These are phyloP conservation scores for Acleris emargana DNA, from an alignment of 2,888 invertebrate species.

Conservation along the genomic window DNA sequence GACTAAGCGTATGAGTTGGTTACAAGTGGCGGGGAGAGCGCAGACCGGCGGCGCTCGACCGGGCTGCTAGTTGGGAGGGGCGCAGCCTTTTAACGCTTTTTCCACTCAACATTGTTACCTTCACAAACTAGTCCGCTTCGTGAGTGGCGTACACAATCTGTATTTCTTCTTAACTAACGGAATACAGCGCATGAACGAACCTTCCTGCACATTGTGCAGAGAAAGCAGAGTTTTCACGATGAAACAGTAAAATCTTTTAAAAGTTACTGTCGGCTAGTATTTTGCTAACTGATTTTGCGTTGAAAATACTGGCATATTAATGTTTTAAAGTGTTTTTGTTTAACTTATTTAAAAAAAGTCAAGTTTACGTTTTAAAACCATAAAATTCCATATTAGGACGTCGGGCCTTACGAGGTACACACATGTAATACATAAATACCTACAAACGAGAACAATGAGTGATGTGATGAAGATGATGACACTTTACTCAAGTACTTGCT, in stretches of 20 bases:
- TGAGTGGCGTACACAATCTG: constrained; percentile 72
- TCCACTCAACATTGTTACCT: constrained; percentile 77
- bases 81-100: constrained; percentile 74
- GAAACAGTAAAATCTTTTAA: constrained; percentile 14
- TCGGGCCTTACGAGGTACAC: too few relatives aligned
- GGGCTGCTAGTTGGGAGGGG: constrained; percentile 43
- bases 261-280: constrained; percentile 1
- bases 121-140: constrained; percentile 72
- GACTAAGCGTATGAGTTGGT: constrained; percentile 14
- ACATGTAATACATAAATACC: too few relatives aligned
- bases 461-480: too few relatives aligned
- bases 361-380: too few relatives aligned
- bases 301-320: too few relatives aligned
- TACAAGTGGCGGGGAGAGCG: constrained; percentile 19
- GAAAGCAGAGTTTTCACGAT: neutral
- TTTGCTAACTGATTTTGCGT: too few relatives aligned
- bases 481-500: too few relatives aligned
- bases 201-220: constrained; percentile 6
- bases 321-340: too few relatives aligned
- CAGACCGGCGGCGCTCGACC: constrained; percentile 1
- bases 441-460: too few relatives aligned
- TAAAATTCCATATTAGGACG: too few relatives aligned
- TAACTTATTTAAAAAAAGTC: too few relatives aligned
- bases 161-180: constrained; percentile 48
- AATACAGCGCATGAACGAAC: constrained; percentile 19